Evolutionary conservation across 2,888 invertebrate species (phyloP).

Genomic region (Phyllotreta striolata): DNA sequence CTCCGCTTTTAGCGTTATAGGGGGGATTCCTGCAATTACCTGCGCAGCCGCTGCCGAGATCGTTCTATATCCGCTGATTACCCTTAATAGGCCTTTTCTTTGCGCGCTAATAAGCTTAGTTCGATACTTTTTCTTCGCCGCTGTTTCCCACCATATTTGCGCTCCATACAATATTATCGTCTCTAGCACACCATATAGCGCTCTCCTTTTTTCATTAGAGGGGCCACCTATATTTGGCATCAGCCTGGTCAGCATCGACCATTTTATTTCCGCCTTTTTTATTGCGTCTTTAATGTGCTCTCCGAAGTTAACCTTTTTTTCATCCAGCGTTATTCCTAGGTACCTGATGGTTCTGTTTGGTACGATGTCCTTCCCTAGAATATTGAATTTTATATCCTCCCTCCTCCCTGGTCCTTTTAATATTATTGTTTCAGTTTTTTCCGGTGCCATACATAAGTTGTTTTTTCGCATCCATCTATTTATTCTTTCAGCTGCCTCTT

Average conservation of each 20-base stretch:
- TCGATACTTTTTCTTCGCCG: constrained; percentile 7
- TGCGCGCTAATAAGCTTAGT: constrained; percentile 6
- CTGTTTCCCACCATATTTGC: constrained; percentile 27
- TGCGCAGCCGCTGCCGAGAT: constrained; percentile 8
- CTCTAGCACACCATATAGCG: constrained; percentile 25
- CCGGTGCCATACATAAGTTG: constrained; percentile 2
- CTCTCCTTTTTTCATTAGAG: constrained; percentile 21
- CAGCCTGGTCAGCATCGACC: constrained; percentile 9
- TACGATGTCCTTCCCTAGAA: constrained; percentile 26
- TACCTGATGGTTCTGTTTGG: constrained; percentile 5
- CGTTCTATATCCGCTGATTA: constrained; percentile 14
- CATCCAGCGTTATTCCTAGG: constrained; percentile 17
- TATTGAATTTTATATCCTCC: neutral
- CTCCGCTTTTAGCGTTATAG: neutral
- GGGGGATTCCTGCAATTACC: constrained; percentile 9
- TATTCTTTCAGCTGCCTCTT: constrained; percentile 2
- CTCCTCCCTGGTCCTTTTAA: neutral
- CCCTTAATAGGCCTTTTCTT: constrained; percentile 12
- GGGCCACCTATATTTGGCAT: constrained; percentile 38
- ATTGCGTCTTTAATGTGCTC: constrained; percentile 14
- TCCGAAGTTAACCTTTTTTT: neutral
- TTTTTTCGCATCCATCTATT: constrained; percentile 22
- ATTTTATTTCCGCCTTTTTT: constrained; percentile 18
- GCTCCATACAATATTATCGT: constrained; percentile 36
- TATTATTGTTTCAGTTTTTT: constrained; percentile 18